Base-by-base conservation (phyloP, 2,797 vertebrate species). In the Rousettus madagascariensis region DNA sequence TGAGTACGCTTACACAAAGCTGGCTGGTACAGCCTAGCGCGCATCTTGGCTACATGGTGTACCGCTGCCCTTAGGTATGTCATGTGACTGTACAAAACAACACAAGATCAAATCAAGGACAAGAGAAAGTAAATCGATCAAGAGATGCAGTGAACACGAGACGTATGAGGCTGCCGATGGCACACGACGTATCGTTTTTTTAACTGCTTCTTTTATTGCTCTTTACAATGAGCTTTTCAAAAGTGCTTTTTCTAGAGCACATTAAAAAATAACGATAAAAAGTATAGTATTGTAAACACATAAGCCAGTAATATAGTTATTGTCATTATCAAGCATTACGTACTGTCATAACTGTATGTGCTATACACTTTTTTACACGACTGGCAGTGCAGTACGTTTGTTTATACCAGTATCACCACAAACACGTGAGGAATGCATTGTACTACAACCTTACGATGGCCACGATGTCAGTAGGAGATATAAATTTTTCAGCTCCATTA, bases 171-270 rank as follows among this genome's bases (percentile, higher is more conserved):
- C 33, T 20, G 11, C 53, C 24, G 26, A 3, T 11, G 36, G 9
- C 16, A 16, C 53, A 6, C 0, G 2, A 53, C 15, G 10, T 11
- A 1, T 3, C 2, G 3, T 11, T 17, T 53, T 57, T 57, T 13
- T 13, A 77, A 53, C n/a, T 15, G 74, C 12, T 16, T 53, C 33
- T 78, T 38, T 19, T 26, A 79, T 19, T 55, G 77, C 15, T 57
- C 53, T 79, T 28, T 43, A 71, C 15, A 38, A 36, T 5, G 51
- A 36, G 10, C 20, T 36, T 36, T 66, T 36, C 17, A 15, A 30
- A 78, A 38, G 53, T 30, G 6, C 26, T 78, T 24, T 41, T 30
- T 79, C 75, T 11, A 38, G 33, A 57, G 75, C 17, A 38, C 51
- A 26, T 33, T 16, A n/a, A 8, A 28, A 41, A 6, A 15, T 26